Base-by-base conservation (phyloP, 1,140 invertebrate species). In the Phenacoccus solenopsis region DNA sequence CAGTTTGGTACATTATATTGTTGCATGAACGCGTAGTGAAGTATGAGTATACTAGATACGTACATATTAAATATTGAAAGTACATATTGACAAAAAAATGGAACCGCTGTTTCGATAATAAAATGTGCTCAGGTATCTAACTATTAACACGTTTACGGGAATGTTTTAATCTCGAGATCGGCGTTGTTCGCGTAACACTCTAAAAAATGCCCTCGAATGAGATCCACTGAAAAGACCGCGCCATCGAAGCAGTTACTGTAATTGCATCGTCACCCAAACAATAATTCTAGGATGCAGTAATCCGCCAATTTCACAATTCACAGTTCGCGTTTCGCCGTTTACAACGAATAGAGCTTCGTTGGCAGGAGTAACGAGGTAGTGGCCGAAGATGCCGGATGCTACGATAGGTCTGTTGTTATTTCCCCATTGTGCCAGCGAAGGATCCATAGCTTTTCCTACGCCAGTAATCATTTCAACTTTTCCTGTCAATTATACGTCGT, bases 391-490 rank as follows among this genome's bases (percentile, higher is more conserved):
- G 73, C 81, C 83, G 69, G 88, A 87, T 69, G 84, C 84, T 70
- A 84, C 84, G 71, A 91, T 88, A 27, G 86, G 84, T 74, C 88
- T 81, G 74, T 85, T 86, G 10, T 86, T 82, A 74, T 85, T 85
- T 57, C 82, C 83, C 87, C 88, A 90, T 75, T 85, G 83, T 68
- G 85, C 81, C 71, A 84, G 74, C 57, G 78, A 78, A 4, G 81
- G 76, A 9, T 82, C 78, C 78, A 85, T 83, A 16, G 87, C 84
- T 75, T 83, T 82, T 1, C 87, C 87, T 3, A 89, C 87, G 27
- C 87, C 87, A 1, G 87, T 88, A 71, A 91, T 87, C 80, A 90
- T 87, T 77, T 91, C 88, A 9, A 91, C 88, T 83, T 90, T 89
- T 9, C 84, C 84, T 85, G 75, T 1, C 74, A 76, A 73, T 32